Conservation (phyloP, 92 coral and sea anemone genomes). For the Umimayanthus chanpuru region DNA sequence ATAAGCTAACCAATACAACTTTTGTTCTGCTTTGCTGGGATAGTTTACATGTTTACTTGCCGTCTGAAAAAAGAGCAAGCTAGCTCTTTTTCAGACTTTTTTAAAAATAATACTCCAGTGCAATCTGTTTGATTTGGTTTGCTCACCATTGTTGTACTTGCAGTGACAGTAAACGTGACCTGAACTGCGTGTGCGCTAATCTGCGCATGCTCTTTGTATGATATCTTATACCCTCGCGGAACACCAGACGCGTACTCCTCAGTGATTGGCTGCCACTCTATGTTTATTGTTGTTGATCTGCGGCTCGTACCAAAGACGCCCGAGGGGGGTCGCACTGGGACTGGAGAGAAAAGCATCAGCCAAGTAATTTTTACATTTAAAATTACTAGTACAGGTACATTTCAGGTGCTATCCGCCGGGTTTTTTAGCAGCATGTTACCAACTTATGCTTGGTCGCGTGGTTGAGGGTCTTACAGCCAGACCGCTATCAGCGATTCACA, state of each 20-base stretch:
- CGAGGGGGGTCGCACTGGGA: conserved; percentile 16
- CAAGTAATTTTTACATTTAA: neutral
- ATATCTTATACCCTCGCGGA: conserved; percentile 15
- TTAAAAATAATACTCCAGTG: neutral
- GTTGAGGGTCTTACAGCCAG: no score
- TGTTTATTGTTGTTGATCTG: conserved; percentile 36
- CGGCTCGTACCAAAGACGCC: conserved; percentile 7
- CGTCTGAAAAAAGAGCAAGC: no score
- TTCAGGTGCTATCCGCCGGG: no score
- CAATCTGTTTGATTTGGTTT: neutral
- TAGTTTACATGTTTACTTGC: no score
- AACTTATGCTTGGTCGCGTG: no score
- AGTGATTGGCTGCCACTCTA: conserved; percentile 19
- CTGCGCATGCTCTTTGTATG: neutral
- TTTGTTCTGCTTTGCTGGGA: no score
- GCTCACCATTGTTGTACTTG: conserved; percentile 13
- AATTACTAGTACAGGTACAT: no score
- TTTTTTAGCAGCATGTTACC: no score
- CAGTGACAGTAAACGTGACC: neutral
- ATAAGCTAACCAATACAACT: no score
- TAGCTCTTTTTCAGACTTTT: neutral
- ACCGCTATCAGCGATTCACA: neutral
- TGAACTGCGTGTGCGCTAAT: neutral
- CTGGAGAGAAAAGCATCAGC: neutral
- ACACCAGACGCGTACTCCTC: conserved; percentile 1